A percentile compares a stretch with the other conserved stretches of the same genome.
phyloP scores from a whole-genome alignment of 1,140 invertebrate genomes.

The Drosophila ohnishii region DNA sequence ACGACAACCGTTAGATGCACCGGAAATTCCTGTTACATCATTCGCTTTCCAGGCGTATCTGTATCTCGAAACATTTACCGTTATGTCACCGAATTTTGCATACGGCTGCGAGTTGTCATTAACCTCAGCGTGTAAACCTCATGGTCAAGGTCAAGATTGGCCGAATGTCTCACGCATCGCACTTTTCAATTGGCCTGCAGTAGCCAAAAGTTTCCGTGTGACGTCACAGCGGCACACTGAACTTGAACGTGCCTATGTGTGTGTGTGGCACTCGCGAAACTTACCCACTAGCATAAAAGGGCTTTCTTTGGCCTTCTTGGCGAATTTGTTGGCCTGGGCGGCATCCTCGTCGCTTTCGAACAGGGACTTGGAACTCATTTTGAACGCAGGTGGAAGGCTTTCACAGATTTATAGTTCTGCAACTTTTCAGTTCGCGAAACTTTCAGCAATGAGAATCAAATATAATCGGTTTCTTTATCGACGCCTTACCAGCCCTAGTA shows the following conservation, averaged over 20 bases:
- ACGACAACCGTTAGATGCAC: not conserved
- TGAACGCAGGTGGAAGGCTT: conserved; percentile 34
- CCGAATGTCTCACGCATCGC: conserved; percentile 20
- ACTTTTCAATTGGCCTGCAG: conserved; percentile 8
- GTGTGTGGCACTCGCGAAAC: conserved; percentile 13
- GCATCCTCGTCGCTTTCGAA: conserved; percentile 75
- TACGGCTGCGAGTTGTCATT: conserved; percentile 2
- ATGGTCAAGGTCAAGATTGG: conserved; percentile 55
- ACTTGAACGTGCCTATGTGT: not conserved
- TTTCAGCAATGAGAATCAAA: conserved; percentile 7
- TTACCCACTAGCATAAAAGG: conserved; percentile 88
- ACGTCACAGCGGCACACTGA: conserved; percentile 25
- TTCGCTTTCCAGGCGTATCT: conserved; percentile 25
- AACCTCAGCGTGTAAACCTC: conserved; percentile 18
- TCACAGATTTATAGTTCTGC: not conserved
- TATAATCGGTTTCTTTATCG: not conserved
- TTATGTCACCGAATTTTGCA: conserved; percentile 50
- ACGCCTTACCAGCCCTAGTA: not conserved
- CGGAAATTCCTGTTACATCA: conserved; percentile 55
- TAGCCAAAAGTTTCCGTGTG: conserved; percentile 54
- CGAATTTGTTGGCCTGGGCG: conserved; percentile 85
- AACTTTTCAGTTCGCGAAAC: conserved; percentile 28
- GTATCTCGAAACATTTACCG: conserved; percentile 14
- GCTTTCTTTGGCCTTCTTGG: conserved; percentile 87
- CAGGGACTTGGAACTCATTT: conserved; percentile 77